Evolutionary conservation across 2,113 vertebrate genomes (phyloP).

Genomic region (Scatophagus argus): DNA sequence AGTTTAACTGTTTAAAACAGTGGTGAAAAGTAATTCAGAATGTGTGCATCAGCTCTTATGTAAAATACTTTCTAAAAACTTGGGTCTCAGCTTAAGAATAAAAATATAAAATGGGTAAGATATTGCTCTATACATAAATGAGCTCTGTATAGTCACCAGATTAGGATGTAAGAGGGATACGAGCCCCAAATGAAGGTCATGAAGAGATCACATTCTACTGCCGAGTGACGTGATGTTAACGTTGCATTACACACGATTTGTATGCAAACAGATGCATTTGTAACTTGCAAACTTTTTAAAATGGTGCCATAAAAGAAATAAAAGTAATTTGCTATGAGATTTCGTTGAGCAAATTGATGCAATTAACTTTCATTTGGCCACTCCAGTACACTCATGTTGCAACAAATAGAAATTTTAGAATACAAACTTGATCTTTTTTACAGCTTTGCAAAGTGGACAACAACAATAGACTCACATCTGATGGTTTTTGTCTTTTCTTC

Average conservation of each 20-base stretch:
- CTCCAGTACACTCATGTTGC: neutral
- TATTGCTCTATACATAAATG: neutral
- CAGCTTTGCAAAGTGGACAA: neutral
- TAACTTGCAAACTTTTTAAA: neutral
- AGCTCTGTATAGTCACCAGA: neutral
- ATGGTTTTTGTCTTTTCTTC: neutral
- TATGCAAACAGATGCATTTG: neutral
- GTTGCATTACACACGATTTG: neutral
- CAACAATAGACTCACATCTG: neutral
- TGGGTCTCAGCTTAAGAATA: neutral
- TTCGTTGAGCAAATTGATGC: neutral
- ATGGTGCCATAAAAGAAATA: neutral
- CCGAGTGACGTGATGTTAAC: neutral
- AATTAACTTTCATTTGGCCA: neutral
- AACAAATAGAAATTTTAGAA: neutral
- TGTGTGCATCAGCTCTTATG: neutral
- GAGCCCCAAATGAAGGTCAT: neutral
- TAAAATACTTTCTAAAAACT: slow-evolving; percentile 19
- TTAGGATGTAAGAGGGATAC: neutral
- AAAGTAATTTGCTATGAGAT: neutral
- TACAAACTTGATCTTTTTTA: neutral
- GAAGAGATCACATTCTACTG: neutral
- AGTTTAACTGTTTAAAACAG: slow-evolving; percentile 34
- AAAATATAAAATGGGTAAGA: too few species aligned
- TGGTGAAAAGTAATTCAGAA: neutral